phyloP scores from a whole-genome alignment of 2,888 invertebrate species.

The Sphaeridia pumilis region DNA sequence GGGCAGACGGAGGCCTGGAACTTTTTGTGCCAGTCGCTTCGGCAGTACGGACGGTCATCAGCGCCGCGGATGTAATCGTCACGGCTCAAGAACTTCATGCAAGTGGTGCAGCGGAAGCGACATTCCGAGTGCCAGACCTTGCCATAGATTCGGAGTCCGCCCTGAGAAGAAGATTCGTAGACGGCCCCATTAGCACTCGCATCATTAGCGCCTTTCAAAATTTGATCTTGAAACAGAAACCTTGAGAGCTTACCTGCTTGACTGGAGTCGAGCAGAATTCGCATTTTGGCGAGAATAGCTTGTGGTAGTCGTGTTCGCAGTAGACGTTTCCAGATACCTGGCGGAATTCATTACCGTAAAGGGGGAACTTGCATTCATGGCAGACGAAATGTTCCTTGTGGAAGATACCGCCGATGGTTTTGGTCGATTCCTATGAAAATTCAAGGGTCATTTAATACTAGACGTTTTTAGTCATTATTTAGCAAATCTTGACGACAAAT shows the following conservation, averaged over 20 bases:
- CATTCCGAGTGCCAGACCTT: slow-evolving; percentile 16
- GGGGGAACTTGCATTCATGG: slow-evolving; percentile 8
- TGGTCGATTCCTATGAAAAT: slow-evolving; percentile 10
- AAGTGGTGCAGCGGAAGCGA: slow-evolving; percentile 8
- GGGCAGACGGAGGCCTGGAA: slow-evolving; percentile 10
- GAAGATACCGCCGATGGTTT: slow-evolving; percentile 15
- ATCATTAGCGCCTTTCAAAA: too few relatives aligned
- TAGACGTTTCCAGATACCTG: slow-evolving; percentile 14
- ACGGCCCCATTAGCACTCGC: too few relatives aligned
- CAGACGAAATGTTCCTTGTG: slow-evolving; percentile 16
- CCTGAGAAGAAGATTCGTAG: too few relatives aligned
- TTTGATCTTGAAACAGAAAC: too few relatives aligned
- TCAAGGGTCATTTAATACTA: too few relatives aligned
- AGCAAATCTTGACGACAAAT: neutral
- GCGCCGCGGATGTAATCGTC: slow-evolving; percentile 15
- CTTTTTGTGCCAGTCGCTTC: slow-evolving; percentile 12
- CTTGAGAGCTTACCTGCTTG: too few relatives aligned
- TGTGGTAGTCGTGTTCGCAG: slow-evolving; percentile 13
- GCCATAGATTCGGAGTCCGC: slow-evolving; percentile 9
- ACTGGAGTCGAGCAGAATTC: slow-evolving; percentile 12
- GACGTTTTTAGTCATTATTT: too few relatives aligned
- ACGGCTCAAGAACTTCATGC: slow-evolving; percentile 11
- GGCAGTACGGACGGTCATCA: slow-evolving; percentile 10
- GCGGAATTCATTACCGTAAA: slow-evolving; percentile 7
- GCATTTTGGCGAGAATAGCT: slow-evolving; percentile 9